Evolutionary conservation across 2,888 invertebrate species (phyloP).

Genomic region (Ormia ochracea): DNA sequence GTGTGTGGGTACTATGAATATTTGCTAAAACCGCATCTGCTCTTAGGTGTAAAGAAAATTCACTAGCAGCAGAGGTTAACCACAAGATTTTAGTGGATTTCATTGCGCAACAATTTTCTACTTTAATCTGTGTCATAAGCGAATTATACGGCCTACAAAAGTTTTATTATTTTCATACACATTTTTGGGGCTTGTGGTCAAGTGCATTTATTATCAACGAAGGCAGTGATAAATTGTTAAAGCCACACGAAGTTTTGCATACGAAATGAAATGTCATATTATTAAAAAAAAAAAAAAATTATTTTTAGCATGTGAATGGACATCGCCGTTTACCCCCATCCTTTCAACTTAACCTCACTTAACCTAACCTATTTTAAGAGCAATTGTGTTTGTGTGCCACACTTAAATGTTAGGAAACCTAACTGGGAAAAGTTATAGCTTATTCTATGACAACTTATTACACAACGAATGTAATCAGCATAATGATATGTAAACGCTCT

Average conservation of each 20-base stretch:
- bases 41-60: constrained; percentile 26
- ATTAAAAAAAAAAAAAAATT: no score
- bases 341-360: no score
- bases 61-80: constrained; percentile 38
- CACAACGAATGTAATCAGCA: no score
- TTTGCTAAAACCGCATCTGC: constrained; percentile 22
- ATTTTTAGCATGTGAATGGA: no score
- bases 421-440: no score
- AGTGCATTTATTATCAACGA: background rate
- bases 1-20: background rate
- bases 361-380: no score
- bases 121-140: background rate
- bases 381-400: no score
- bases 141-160: background rate
- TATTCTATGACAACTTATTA: no score
- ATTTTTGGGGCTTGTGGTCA: background rate
- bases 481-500: no score
- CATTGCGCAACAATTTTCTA: background rate
- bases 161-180: background rate
- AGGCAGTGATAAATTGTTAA: background rate
- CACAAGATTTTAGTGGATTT: constrained; percentile 17
- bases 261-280: no score
- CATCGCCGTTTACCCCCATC: no score
- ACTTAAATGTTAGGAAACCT: no score
- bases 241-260: background rate